These are phyloP conservation scores for Himalopsyche japonica DNA, from an alignment of 2,888 invertebrate species.

Conservation along the genomic window DNA sequence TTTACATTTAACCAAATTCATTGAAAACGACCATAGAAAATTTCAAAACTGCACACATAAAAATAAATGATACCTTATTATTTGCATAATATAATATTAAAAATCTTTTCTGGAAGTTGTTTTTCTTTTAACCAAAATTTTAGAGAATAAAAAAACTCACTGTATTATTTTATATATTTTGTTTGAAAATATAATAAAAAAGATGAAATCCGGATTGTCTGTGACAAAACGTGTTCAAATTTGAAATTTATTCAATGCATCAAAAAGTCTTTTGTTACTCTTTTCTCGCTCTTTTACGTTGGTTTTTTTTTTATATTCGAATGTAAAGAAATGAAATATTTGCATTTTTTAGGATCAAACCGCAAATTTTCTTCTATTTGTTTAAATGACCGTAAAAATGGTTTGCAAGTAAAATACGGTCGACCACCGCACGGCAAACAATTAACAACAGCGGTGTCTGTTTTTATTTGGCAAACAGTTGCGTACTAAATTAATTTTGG, in stretches of 20 bases:
- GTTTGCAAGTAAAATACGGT: not conserved
- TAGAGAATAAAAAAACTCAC: no score
- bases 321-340: not conserved
- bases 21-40: constrained; percentile 16
- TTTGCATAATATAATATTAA: not conserved
- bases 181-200: no score
- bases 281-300: no score
- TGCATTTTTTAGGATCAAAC: not conserved
- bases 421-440: constrained; percentile 24
- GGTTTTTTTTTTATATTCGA: not conserved
- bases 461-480: constrained; percentile 36
- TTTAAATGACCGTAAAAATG: not conserved
- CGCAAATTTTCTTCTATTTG: not conserved
- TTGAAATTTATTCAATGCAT: no score
- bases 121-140: not conserved
- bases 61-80: not conserved
- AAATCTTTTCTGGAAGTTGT: not conserved
- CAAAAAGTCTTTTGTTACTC: no score
- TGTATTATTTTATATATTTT: no score
- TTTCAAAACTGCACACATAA: constrained; percentile 6
- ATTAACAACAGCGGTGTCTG: constrained; percentile 33
- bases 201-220: no score
- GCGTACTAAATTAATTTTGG: constrained; percentile 38
- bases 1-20: constrained; percentile 29
- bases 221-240: no score